These are phyloP conservation scores for Luidia sarsii DNA, from an alignment of 53 echinoderm and acorn worm species.

Conservation along the genomic window DNA sequence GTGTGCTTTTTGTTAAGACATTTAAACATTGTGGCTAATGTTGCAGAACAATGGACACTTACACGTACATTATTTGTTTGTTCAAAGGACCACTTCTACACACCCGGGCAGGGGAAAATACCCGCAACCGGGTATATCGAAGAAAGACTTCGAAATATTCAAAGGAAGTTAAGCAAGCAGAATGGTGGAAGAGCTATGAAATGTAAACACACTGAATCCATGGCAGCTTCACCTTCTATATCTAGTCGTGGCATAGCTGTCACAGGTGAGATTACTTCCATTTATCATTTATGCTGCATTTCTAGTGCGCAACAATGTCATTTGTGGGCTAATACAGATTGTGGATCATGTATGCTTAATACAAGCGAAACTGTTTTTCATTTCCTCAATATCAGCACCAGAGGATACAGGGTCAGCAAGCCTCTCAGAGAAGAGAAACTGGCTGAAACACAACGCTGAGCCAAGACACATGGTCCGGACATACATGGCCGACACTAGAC, in stretches of 20 bases:
- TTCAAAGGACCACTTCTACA: constrained; percentile 5
- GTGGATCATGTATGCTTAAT: background rate
- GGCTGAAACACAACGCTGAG: constrained; percentile 12
- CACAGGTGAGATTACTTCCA: constrained; percentile 7
- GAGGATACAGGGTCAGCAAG: constrained; percentile 4
- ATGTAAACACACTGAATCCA: background rate
- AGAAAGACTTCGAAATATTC: constrained; percentile 5
- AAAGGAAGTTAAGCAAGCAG: constrained; percentile 13
- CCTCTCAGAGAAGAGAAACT: background rate
- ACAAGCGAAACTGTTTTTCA: background rate
- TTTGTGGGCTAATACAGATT: background rate
- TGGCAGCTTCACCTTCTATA: constrained; percentile 11
- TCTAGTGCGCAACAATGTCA: background rate
- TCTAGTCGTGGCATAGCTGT: constrained; percentile 5
- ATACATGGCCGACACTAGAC: constrained; percentile 6
- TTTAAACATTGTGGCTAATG: background rate
- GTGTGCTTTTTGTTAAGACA: constrained; percentile 1
- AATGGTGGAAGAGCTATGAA: constrained; percentile 10
- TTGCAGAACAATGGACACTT: too few relatives aligned
- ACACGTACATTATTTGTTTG: too few relatives aligned
- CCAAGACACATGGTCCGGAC: constrained; percentile 13
- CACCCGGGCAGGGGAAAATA: background rate
- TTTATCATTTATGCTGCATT: background rate
- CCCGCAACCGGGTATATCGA: constrained; percentile 2
- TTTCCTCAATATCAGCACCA: background rate